These are phyloP conservation scores for Pachypeltis micranthus DNA, from an alignment of 1,140 invertebrate genomes.

Conservation along the genomic window DNA sequence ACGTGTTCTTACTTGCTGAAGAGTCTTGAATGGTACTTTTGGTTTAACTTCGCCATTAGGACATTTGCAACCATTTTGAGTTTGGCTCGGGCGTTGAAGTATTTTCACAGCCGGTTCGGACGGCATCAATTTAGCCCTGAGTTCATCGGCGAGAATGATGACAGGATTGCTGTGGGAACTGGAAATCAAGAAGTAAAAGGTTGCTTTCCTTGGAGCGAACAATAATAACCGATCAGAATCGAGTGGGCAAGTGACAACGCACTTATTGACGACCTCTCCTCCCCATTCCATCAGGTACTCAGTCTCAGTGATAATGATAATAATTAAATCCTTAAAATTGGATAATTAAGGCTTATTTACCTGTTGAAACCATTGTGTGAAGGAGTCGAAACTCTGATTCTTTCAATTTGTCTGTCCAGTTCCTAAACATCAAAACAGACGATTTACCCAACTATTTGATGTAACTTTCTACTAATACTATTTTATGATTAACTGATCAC, in stretches of 20 bases:
- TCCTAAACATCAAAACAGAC: slow-evolving; percentile 12
- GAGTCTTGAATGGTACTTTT: slow-evolving; percentile 64
- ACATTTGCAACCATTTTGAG: slow-evolving; percentile 34
- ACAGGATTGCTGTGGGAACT: slow-evolving; percentile 33
- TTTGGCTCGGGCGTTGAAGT: slow-evolving; percentile 53
- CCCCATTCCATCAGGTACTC: not conserved
- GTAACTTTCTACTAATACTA: not conserved
- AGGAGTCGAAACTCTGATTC: slow-evolving; percentile 22
- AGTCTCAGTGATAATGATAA: slow-evolving; percentile 35
- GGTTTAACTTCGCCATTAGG: slow-evolving; percentile 50
- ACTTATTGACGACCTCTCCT: no score
- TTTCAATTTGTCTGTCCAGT: slow-evolving; percentile 16
- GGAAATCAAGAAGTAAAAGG: not conserved
- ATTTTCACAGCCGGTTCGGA: slow-evolving; percentile 70
- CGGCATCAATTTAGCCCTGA: slow-evolving; percentile 18
- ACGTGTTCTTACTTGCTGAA: slow-evolving; percentile 60
- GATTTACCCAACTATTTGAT: not conserved
- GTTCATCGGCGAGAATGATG: slow-evolving; percentile 37
- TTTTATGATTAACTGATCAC: not conserved
- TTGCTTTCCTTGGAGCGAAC: not conserved
- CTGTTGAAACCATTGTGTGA: slow-evolving; percentile 27
- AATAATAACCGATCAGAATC: not conserved
- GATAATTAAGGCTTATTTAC: slow-evolving; percentile 30
- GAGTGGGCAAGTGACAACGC: no score
- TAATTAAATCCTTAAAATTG: slow-evolving; percentile 26